Conservation (phyloP, 2,888 invertebrate genomes). For the Aromia moschata region DNA sequence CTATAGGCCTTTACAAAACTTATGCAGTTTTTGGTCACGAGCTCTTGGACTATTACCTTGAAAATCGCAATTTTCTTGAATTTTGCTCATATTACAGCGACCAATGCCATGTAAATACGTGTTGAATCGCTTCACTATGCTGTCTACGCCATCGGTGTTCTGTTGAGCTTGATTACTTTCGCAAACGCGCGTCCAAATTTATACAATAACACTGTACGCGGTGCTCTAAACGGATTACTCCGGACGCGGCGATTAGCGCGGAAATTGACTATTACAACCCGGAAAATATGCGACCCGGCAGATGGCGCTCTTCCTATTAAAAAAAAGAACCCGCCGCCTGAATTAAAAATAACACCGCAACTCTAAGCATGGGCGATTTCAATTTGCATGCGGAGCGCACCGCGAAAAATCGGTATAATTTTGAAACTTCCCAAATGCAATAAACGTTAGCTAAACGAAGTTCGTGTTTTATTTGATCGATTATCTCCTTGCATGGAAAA, state of each 20-base stretch:
- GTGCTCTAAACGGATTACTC: conserved; percentile 54
- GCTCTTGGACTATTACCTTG: no score
- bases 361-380: conserved; percentile 25
- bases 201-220: conserved; percentile 52
- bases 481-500: no score
- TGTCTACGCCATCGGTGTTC: conserved; percentile 34
- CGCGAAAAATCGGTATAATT: conserved; percentile 21
- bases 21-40: no score
- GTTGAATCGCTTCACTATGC: conserved; percentile 20
- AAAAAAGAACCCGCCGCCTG: conserved; percentile 15
- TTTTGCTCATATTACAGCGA: no score
- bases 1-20: no score
- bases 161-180: conserved; percentile 30
- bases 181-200: conserved; percentile 51
- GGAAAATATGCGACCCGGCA: conserved; percentile 51
- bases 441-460: neutral
- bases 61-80: no score
- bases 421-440: conserved; percentile 13
- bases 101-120: no score
- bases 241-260: conserved; percentile 54
- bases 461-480: conserved; percentile 5
- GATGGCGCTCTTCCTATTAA: conserved; percentile 45
- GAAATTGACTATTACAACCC: conserved; percentile 58
- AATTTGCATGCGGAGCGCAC: conserved; percentile 26
- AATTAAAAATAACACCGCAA: conserved; percentile 29